Evolutionary conservation across 2,797 vertebrate genomes (phyloP).

Genomic region (Sebastes kiyomatsui): DNA sequence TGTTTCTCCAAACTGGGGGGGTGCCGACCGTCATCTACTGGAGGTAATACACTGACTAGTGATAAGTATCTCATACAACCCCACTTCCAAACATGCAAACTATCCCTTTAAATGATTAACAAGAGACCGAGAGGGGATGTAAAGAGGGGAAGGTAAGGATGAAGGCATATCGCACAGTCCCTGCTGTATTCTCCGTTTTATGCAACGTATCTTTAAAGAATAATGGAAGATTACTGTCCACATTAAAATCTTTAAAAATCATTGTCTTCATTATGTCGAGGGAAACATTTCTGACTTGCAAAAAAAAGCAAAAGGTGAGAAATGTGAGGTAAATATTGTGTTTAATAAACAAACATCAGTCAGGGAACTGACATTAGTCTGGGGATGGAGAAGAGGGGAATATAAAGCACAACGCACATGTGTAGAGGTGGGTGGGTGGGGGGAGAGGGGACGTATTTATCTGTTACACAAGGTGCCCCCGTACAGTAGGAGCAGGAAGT

Average conservation of each 20-base stretch:
- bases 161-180: background rate
- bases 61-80: too few relatives aligned
- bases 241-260: background rate
- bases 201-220: background rate
- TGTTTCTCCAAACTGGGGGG: too few relatives aligned
- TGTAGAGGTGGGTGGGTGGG: constrained; percentile 73
- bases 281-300: background rate
- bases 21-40: accelerated
- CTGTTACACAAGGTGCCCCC: constrained; percentile 91
- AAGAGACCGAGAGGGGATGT: background rate
- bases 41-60: too few relatives aligned
- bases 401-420: constrained; percentile 90
- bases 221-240: background rate
- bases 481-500: constrained; percentile 89
- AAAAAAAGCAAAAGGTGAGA: constrained; percentile 56
- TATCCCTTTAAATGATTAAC: background rate
- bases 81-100: too few relatives aligned
- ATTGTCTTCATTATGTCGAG: background rate
- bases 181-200: background rate
- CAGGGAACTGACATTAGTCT: constrained; percentile 95
- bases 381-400: constrained; percentile 77
- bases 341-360: constrained; percentile 99
- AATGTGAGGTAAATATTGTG: constrained; percentile 93
- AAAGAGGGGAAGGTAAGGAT: background rate
- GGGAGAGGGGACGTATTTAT: constrained; percentile 84